Percentiles rank a stretch among this genome's conserved stretches.
Conservation (phyloP, 2,797 vertebrate genomes). For the Bufotes viridis region DNA sequence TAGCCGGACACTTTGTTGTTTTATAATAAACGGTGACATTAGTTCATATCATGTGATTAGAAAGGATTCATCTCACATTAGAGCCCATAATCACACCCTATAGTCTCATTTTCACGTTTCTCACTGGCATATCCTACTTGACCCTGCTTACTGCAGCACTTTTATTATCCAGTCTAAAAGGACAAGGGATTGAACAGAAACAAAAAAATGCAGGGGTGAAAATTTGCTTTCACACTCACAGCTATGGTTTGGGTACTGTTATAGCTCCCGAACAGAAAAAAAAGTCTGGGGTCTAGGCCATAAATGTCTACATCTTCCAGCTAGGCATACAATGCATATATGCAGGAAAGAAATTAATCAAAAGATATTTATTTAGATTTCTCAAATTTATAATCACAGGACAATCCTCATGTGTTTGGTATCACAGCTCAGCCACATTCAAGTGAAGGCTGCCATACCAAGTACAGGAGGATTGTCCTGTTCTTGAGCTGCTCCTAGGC, state of each 20-base stretch:
- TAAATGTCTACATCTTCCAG: conserved; percentile 73
- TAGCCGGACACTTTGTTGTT: conserved; percentile 79
- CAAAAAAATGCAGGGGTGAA: conserved; percentile 87
- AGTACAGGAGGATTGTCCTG: too few relatives aligned
- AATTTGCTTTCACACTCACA: conserved; percentile 83
- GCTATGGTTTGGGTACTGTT: conserved; percentile 71
- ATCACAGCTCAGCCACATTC: too few relatives aligned
- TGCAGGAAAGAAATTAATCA: not conserved
- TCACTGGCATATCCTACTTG: conserved; percentile 81
- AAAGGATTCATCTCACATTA: conserved; percentile 85
- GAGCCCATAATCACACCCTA: conserved; percentile 86
- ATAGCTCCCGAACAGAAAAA: conserved; percentile 79
- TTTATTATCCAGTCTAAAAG: conserved; percentile 88
- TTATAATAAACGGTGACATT: conserved; percentile 90
- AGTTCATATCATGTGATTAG: conserved; percentile 87
- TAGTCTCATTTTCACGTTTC: conserved; percentile 83
- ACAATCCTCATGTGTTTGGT: too few relatives aligned
- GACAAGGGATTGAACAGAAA: conserved; percentile 87
- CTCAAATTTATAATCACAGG: too few relatives aligned
- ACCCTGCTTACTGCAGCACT: conserved; percentile 92
- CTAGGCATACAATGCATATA: conserved; percentile 65
- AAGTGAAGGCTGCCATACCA: too few relatives aligned
- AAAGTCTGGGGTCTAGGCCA: conserved; percentile 82
- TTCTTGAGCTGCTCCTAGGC: too few relatives aligned
- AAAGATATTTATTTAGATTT: too few relatives aligned